Percentiles rank a stretch among this genome's conserved stretches.
phyloP scores from a whole-genome alignment of 92 coral and sea anemone species.

The Paramuricea clavata region DNA sequence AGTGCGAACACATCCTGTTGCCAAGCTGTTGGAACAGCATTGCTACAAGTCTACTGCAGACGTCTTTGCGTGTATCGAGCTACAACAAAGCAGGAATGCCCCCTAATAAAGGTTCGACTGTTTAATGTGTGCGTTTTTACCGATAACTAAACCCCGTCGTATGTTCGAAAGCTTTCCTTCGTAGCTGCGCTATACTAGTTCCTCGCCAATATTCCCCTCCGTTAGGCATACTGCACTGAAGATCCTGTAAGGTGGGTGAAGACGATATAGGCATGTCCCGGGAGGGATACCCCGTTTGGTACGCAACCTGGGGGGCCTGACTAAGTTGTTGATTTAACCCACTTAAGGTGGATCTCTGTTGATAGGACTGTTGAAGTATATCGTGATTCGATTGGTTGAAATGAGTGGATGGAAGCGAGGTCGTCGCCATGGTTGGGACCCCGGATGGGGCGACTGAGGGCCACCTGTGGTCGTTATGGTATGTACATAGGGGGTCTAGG shows the following conservation, averaged over 20 bases:
- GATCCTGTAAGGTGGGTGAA: slow-evolving; percentile 97
- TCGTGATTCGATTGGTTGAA: slow-evolving; percentile 96
- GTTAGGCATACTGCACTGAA: slow-evolving; percentile 93
- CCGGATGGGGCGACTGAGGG: slow-evolving; percentile 93
- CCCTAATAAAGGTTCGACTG: not conserved
- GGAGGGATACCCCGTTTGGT: slow-evolving; percentile 80
- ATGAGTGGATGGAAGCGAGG: slow-evolving; percentile 94
- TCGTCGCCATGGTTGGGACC: slow-evolving; percentile 99
- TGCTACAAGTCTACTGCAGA: too few relatives aligned
- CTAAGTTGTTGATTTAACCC: slow-evolving; percentile 91
- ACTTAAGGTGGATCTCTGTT: slow-evolving; percentile 84
- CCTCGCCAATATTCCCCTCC: slow-evolving; percentile 99
- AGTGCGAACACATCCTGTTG: too few relatives aligned
- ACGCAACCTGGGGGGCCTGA: slow-evolving; percentile 82
- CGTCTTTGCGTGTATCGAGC: not conserved
- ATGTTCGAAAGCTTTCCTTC: slow-evolving; percentile 96
- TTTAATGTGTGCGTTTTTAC: slow-evolving; percentile 43
- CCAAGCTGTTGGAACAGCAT: too few relatives aligned
- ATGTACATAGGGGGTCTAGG: slow-evolving; percentile 90
- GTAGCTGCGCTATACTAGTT: slow-evolving; percentile 91
- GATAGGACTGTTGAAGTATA: slow-evolving; percentile 90
- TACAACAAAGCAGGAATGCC: not conserved
- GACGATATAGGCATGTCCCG: slow-evolving; percentile 99
- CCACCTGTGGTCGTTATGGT: slow-evolving; percentile 99
- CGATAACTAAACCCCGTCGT: slow-evolving; percentile 85